Evolutionary conservation across 2,113 vertebrate species (phyloP), one percentile per base, ranked within the genome.

Genomic region (Pachycephala philippinensis): DNA sequence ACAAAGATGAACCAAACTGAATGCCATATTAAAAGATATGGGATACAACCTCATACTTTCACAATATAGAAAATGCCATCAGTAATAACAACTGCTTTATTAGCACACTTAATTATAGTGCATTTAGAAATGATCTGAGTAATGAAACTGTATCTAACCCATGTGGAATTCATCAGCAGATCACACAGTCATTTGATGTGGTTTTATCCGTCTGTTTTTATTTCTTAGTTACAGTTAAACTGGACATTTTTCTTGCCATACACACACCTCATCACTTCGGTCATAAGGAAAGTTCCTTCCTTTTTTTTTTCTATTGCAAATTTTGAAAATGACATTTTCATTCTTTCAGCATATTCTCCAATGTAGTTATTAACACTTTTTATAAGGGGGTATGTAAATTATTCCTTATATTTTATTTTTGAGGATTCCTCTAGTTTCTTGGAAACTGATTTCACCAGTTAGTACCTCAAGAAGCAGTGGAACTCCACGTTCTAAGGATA

Each of bases 361-460:
- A 4, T 37, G 7, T 60, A 44, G 11, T 61, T 53, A 56, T 31
- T 63, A 47, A 42, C 8, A 35, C 4, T 31, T 78, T 76, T 49
- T 64, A 37, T 31, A 60, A 52, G 13, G 4, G 0, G 1, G 0
- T 15, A 6, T 33, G 3, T 76, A n/a, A 87, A 45, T 61, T 70
- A 74, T 63, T 59, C 13, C 9, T 84, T 90, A 7, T 66, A 15
- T 80, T 79, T 87, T 91, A 65, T 92, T 89, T 95, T 84, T 89
- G 82, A 98, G 98, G 84, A 96, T 98, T 92, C 97, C 97, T 53
- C 70, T 98, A 45, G 81, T 98, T 93, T 84, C 97, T 81, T 96
- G 97, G 96, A 95, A 83, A 86, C 54, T 95, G 14, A 87, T 79
- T 89, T 94, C 98, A 66, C 63, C 96, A 27, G 11, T 7, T 68